phyloP scores from a whole-genome alignment of 2,113 vertebrate species.

The Ibidorhyncha struthersii region DNA sequence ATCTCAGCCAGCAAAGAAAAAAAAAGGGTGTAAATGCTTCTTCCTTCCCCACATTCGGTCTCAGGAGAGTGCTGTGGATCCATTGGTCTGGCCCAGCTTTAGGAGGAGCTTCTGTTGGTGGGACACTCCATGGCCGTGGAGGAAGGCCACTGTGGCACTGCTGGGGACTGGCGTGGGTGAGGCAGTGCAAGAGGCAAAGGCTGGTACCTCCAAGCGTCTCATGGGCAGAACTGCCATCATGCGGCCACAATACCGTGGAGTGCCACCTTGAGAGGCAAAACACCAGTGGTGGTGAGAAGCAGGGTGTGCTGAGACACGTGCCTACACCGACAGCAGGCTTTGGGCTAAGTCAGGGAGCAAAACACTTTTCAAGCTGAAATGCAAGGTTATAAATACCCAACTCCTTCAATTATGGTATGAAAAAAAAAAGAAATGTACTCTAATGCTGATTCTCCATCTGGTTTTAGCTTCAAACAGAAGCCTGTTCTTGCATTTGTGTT shows the following conservation, averaged over 20 bases:
- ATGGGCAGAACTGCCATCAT: not conserved
- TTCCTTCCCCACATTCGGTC: not conserved
- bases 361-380: not conserved
- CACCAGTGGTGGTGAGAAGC: not conserved
- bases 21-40: not conserved
- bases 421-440: not conserved
- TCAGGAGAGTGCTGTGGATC: not conserved
- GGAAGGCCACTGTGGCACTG: not conserved
- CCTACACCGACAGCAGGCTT: not conserved
- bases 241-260: not conserved
- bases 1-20: not conserved
- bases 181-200: not conserved
- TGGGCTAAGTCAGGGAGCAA: not conserved
- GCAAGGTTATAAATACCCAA: not conserved
- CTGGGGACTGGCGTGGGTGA: not conserved
- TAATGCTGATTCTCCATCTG: not conserved
- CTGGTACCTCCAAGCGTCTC: not conserved
- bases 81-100: not conserved
- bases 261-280: not conserved
- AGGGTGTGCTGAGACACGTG: rapidly evolving
- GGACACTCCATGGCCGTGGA: no score
- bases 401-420: not conserved
- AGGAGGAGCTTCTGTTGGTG: not conserved
- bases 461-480: not conserved
- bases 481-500: not conserved